These are phyloP conservation scores for Ormyrus pomaceus DNA, from an alignment of 2,888 invertebrate species.

Conservation along the genomic window DNA sequence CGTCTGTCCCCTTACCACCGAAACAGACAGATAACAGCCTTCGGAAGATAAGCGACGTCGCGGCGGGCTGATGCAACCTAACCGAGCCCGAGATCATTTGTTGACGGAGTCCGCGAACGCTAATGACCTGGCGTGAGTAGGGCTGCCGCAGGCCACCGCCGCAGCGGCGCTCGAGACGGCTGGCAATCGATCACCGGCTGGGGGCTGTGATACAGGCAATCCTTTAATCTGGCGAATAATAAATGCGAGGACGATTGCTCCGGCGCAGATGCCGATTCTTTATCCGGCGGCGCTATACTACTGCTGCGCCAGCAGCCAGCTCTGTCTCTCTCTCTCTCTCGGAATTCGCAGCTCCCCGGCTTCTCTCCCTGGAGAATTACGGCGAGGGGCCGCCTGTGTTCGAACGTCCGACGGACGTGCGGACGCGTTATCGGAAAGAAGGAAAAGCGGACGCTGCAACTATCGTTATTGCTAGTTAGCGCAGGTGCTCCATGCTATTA, in stretches of 20 bases:
- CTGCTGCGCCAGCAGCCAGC: too few species aligned
- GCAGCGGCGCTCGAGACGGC: slow-evolving; percentile 55
- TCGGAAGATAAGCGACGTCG: slow-evolving; percentile 67
- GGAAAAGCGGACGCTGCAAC: background rate
- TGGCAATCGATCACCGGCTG: slow-evolving; percentile 68
- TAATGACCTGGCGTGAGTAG: slow-evolving; percentile 62
- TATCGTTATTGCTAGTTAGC: too few species aligned
- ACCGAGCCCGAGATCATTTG: slow-evolving; percentile 66
- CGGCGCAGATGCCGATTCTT: background rate
- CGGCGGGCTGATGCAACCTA: slow-evolving; percentile 69
- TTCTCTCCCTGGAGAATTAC: slow-evolving; percentile 9
- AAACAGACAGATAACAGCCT: too few species aligned
- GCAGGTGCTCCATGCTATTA: too few species aligned
- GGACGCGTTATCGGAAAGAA: background rate
- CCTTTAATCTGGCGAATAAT: slow-evolving; percentile 64
- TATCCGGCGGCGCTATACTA: too few species aligned
- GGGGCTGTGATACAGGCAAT: slow-evolving; percentile 38
- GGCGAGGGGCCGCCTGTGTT: background rate
- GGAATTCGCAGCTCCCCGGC: background rate
- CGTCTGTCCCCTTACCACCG: too few species aligned
- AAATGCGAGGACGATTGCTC: slow-evolving; percentile 59
- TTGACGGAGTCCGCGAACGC: slow-evolving; percentile 68
- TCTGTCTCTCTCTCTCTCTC: too few species aligned
- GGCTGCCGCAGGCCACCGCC: slow-evolving; percentile 60
- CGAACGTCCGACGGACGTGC: background rate